These are phyloP conservation scores for Pygoscelis adeliae DNA, from an alignment of 2,113 vertebrate genomes.

Conservation along the genomic window DNA sequence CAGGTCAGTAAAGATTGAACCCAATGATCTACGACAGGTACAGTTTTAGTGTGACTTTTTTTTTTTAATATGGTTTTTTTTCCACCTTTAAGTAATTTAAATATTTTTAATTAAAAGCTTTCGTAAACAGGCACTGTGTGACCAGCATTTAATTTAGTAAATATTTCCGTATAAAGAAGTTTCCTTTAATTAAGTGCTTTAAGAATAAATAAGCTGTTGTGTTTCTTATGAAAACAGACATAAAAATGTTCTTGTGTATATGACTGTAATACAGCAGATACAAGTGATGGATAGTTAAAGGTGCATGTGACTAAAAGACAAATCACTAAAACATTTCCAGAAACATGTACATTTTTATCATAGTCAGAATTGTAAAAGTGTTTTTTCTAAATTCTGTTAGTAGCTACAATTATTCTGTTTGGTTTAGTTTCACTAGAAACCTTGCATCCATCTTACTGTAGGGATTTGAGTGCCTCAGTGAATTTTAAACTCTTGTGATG, in stretches of 20 bases:
- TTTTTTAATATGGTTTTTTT: background rate
- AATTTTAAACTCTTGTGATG: conserved; percentile 26
- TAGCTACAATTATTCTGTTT: conserved; percentile 51
- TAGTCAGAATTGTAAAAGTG: background rate
- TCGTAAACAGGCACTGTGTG: background rate
- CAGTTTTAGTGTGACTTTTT: background rate
- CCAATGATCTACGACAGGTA: background rate
- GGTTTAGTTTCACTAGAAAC: conserved; percentile 29
- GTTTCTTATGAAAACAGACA: background rate
- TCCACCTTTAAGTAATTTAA: background rate
- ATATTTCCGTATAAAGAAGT: background rate
- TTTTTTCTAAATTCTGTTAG: background rate
- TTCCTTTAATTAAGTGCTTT: conserved; percentile 9
- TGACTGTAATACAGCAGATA: background rate
- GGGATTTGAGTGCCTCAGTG: conserved; percentile 9
- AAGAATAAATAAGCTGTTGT: background rate
- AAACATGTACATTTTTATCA: background rate
- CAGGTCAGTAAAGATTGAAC: background rate
- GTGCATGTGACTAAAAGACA: background rate
- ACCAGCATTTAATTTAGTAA: background rate
- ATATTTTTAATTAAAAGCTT: conserved; percentile 27
- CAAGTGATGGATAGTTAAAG: background rate
- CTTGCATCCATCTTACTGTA: background rate
- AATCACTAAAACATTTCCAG: background rate
- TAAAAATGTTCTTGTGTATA: background rate